A percentile compares a stretch with the other conserved stretches of the same genome.
These are phyloP conservation scores for Gnathonemus longibarbis DNA, from an alignment of 2,113 vertebrate species.

Conservation along the genomic window DNA sequence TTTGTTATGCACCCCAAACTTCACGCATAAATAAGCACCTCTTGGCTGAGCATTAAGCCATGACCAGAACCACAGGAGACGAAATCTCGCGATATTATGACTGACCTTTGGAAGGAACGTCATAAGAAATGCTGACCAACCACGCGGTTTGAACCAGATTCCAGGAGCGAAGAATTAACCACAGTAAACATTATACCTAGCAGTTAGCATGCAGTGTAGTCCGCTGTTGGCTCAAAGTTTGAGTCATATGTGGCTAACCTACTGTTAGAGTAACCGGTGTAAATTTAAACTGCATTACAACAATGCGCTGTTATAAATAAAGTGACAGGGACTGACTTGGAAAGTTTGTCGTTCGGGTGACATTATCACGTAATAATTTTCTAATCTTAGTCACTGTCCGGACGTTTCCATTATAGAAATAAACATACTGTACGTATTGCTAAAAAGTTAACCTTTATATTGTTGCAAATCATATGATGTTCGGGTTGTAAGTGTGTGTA, in stretches of 20 bases:
- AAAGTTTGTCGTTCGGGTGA: background rate
- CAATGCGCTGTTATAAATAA: background rate
- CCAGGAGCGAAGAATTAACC: background rate
- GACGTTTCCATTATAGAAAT: background rate
- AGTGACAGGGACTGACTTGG: background rate
- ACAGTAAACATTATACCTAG: background rate
- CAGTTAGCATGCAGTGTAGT: background rate
- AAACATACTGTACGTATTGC: background rate
- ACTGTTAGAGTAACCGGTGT: background rate
- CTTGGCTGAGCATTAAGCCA: background rate
- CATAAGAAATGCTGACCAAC: background rate
- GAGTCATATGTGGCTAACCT: background rate
- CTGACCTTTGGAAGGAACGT: background rate
- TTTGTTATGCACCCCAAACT: background rate
- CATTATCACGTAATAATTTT: background rate
- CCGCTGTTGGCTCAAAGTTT: background rate
- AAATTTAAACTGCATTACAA: background rate
- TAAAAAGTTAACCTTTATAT: background rate
- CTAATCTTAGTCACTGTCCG: background rate
- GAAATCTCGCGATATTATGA: background rate
- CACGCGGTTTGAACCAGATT: background rate
- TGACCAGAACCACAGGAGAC: background rate
- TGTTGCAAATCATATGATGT: background rate
- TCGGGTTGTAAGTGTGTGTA: background rate
- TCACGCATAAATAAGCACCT: background rate